Base-by-base conservation (phyloP, 1,140 invertebrate species). In the Ctenoplectra terminalis region DNA sequence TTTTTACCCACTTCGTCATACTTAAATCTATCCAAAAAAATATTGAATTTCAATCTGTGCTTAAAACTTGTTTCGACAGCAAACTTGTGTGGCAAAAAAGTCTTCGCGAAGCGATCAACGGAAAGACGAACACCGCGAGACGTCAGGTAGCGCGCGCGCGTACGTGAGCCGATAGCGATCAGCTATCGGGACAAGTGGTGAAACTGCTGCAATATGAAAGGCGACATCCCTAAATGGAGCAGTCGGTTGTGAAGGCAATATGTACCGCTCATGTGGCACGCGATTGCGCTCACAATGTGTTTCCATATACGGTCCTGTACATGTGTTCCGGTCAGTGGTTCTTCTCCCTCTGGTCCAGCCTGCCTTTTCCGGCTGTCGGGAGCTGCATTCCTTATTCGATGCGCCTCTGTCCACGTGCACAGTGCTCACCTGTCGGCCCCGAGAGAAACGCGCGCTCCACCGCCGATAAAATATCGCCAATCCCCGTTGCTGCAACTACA, bases 321-420 rank as follows among this genome's bases (percentile, higher is more conserved):
- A 87, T 82, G 82, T 87, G 86, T 87, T 87, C 85, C 75, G 85
- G 82, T 66, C 85, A 84, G 85, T 87, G 77, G 70, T 87, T 87
- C 85, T 87, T 87, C 85, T 82, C 77, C 71, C 74, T 82, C 74
- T 86, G 86, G 72, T 80, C 81, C 78, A 58, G 48, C 34, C 78
- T 87, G 77, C 85, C 85, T 87, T 87, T 87, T 84, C 85, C 86
- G 85, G 82, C 76, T 83, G 71, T 77, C 82, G 52, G 60, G 81
- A 79, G 73, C 81, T 72, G 86, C 85, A 84, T 87, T 87, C 85
- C 85, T 87, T 86, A 87, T 87, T 74, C 81, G 84, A 83, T 86
- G 61, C 48, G 43, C 70, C 75, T 79, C 84, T 86, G 84, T 86
- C 81, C 81, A 83, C 85, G 83, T 85, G 84, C 78, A 86, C 73